These are phyloP conservation scores for Mesitornis unicolor DNA, from an alignment of 2,113 vertebrate genomes.

Conservation along the genomic window DNA sequence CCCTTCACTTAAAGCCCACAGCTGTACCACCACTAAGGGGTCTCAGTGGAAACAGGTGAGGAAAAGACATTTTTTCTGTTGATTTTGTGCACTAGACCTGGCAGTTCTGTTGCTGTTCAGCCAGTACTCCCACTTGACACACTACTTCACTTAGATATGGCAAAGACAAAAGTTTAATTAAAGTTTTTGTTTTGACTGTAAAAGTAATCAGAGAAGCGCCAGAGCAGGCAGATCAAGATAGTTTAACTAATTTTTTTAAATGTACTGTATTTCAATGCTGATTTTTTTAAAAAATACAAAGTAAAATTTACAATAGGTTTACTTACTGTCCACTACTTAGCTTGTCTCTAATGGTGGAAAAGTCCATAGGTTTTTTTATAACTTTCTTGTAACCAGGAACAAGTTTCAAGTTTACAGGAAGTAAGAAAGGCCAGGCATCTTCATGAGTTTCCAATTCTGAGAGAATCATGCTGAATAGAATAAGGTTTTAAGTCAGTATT, in stretches of 20 bases:
- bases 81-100: neutral
- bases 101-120: neutral
- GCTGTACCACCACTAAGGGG: no score
- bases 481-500: constrained; percentile 23
- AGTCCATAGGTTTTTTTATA: constrained; percentile 99
- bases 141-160: neutral
- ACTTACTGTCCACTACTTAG: constrained; percentile 91
- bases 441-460: constrained; percentile 96
- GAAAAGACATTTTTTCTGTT: neutral
- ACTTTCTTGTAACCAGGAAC: constrained; percentile 98
- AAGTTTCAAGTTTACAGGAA: constrained; percentile 96
- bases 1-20: no score
- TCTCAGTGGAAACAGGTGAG: neutral
- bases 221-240: neutral
- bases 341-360: constrained; percentile 97
- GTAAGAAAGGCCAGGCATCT: constrained; percentile 97
- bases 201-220: neutral
- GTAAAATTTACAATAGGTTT: constrained; percentile 17
- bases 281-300: neutral
- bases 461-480: constrained; percentile 84
- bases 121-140: neutral
- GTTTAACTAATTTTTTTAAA: neutral
- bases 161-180: neutral
- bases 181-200: neutral
- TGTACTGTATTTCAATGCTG: neutral